Evolutionary conservation across 2,888 invertebrate species (phyloP).

Genomic region (Tachina fera): DNA sequence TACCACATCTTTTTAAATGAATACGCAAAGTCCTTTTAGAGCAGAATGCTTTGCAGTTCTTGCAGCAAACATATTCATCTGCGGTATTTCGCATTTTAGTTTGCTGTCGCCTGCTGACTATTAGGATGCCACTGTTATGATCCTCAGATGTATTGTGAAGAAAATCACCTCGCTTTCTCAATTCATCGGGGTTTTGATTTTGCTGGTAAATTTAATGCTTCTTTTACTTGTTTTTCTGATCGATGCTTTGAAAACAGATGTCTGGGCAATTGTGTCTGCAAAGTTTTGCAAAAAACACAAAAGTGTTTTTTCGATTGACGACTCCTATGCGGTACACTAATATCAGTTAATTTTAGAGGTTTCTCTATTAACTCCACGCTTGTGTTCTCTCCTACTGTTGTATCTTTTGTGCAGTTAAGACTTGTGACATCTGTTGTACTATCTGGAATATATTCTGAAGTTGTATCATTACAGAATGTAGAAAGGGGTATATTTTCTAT

Average conservation of each 20-base stretch:
- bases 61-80: slow-evolving; percentile 19
- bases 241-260: not conserved
- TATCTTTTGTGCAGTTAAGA: not conserved
- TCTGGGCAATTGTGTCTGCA: not conserved
- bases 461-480: not conserved
- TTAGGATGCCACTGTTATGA: not conserved
- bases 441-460: slow-evolving; percentile 1
- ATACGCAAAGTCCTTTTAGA: not conserved
- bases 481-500: no score
- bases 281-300: slow-evolving; percentile 7
- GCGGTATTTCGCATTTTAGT: not conserved
- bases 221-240: not conserved
- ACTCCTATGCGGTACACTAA: not conserved
- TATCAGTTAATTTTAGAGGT: not conserved
- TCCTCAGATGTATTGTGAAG: not conserved
- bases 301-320: not conserved
- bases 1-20: slow-evolving; percentile 3
- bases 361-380: not conserved
- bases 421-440: not conserved
- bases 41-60: slow-evolving; percentile 14
- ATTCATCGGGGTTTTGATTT: not conserved
- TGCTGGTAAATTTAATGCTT: not conserved
- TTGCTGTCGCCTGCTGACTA: slow-evolving; percentile 9
- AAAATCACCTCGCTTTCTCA: slow-evolving; percentile 5
- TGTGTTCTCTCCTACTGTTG: not conserved